Evolutionary conservation across 2,888 invertebrate genomes (phyloP), one percentile per base, ranked within the genome.

Genomic region (Sarcophaga rosellei): DNA sequence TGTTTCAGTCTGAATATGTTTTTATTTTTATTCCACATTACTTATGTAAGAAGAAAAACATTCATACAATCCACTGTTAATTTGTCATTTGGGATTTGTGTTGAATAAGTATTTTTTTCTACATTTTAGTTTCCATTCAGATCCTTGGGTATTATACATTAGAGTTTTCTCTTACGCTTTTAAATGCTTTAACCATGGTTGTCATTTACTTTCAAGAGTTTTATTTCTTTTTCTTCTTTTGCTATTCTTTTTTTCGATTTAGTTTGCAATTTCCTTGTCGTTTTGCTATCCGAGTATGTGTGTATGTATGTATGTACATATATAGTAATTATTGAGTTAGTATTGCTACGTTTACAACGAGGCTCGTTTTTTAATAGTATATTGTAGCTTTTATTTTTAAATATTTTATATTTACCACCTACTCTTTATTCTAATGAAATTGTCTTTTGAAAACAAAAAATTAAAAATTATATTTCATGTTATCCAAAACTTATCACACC

Each of bases 1-100:
- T 25, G 25, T 78, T 61, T 35, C 2, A 8, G 47, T 73, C 63
- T 73, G 17, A 57, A 76, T 77, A 57, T 62, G 74, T 25, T 75
- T 85, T 65, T 61, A 76, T 76, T 82, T 69, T 57, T 75, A 73
- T 72, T 65, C 57, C 57, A 21, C 68, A 86, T 76, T 20, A 68
- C 53, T 80, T 83, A 73, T 75, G 47, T 25, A 63, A 75, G 44
- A 76, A 72, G 35, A 82, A 53, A 76, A 72, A 53, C 70, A 70
- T 86, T 62, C 76, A 86, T 53, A 53, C 4, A 86, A 79, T 8
- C 76, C 76, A 62, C 75, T 72, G 83, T 80, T 80, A 83, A 83
- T 79, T 73, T 83, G 80, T 83, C 86, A 83, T 73, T 73, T 80
- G 86, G 86, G 83, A 83, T 83, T 80, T 83, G 80, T 86, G 83